Evolutionary conservation across 2,113 vertebrate genomes (phyloP).

Genomic region (Vireo altiloquus): DNA sequence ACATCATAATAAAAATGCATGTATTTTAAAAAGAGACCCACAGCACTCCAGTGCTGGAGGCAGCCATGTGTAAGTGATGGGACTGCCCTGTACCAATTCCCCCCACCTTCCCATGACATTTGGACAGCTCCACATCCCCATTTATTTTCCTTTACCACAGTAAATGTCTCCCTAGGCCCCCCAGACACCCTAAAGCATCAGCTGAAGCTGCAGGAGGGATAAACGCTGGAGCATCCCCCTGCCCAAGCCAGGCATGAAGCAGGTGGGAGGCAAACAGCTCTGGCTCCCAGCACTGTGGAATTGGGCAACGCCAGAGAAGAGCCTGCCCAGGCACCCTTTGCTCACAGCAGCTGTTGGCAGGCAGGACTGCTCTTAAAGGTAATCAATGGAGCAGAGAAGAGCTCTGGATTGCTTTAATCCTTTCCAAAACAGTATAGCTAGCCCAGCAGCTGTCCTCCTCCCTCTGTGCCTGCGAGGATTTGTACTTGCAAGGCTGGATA

Average conservation of each 20-base stretch:
- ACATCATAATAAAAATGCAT: background rate
- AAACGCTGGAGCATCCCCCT: background rate
- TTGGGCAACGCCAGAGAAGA: background rate
- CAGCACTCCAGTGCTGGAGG: background rate
- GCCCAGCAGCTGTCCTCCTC: background rate
- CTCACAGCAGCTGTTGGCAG: background rate
- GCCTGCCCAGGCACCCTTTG: background rate
- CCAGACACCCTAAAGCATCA: background rate
- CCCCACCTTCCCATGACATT: background rate
- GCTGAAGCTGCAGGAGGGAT: constrained; percentile 2
- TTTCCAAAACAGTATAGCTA: background rate
- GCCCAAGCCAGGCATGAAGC: background rate
- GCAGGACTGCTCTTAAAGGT: background rate
- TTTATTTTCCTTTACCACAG: constrained; percentile 17
- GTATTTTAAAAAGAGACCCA: background rate
- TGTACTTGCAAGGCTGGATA: background rate
- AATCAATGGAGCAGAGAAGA: background rate
- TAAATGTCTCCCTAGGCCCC: background rate
- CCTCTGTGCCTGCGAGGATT: background rate
- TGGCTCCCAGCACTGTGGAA: background rate
- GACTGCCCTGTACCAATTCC: background rate
- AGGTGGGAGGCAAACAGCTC: background rate
- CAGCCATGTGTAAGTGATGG: background rate
- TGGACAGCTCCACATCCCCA: background rate
- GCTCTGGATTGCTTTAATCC: constrained; percentile 21